Conservation (phyloP, 2,113 vertebrate genomes). For the Felis chaus region DNA sequence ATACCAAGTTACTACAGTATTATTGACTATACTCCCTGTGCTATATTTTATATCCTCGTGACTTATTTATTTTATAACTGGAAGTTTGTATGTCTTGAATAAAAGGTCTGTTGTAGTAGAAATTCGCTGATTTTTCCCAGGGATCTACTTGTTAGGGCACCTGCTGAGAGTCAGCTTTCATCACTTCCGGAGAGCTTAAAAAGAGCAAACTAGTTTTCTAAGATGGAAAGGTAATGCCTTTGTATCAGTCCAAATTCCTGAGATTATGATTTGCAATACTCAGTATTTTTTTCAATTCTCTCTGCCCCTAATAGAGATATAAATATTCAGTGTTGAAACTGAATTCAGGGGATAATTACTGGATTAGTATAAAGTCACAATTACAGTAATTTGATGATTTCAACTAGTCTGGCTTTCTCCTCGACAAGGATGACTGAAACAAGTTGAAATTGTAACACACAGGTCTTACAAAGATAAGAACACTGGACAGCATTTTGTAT, state of each 20-base stretch:
- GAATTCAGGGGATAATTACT: slow-evolving; percentile 45
- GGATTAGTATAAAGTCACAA: slow-evolving; percentile 33
- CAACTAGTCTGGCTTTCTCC: slow-evolving; percentile 35
- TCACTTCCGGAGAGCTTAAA: neutral
- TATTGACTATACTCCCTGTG: neutral
- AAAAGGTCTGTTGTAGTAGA: neutral
- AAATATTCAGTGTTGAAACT: neutral
- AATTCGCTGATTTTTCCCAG: slow-evolving; percentile 16
- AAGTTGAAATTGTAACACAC: slow-evolving; percentile 40
- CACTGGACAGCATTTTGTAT: neutral
- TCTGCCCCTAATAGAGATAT: slow-evolving; percentile 2
- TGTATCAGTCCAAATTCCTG: slow-evolving; percentile 32
- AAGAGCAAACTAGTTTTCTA: slow-evolving; percentile 33
- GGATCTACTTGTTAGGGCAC: neutral
- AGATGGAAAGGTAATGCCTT: neutral
- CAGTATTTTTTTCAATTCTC: neutral
- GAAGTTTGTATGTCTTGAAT: neutral
- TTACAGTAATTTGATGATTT: slow-evolving; percentile 51
- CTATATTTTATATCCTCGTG: neutral
- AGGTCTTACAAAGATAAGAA: slow-evolving; percentile 64
- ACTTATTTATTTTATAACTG: neutral
- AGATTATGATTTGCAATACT: slow-evolving; percentile 48
- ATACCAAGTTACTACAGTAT: neutral
- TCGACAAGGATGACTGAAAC: slow-evolving; percentile 53
- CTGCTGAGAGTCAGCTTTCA: slow-evolving; percentile 26